Evolutionary conservation across 2,888 invertebrate genomes (phyloP), one percentile per base, ranked within the genome.

Genomic region (Chrysotoxum bicinctum): DNA sequence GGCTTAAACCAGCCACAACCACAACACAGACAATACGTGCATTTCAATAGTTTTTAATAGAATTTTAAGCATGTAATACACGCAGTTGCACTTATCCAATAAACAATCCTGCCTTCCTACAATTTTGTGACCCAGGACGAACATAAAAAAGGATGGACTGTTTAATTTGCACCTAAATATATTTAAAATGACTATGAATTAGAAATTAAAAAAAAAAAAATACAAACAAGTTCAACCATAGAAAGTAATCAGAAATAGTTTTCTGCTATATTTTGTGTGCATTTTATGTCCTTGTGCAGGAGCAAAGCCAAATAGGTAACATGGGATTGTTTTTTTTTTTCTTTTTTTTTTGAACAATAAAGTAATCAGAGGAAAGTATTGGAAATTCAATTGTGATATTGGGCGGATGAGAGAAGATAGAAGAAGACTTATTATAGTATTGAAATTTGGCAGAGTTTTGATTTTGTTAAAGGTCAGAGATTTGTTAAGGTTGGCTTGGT

Each of bases 221-320:
- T 16, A 68, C n/a, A 69, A 79, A 78, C 68, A 73, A 62, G 70
- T 75, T 79, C 56, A 75, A 74, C 69, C 56, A 50, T 26, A 72
- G 66, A 84, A 84, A 84, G 84, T 84, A 84, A 84, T 84, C 84
- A 84, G 45, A 72, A 76, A 84, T 84, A 75, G 79, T 78, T 84
- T 74, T 84, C 75, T 64, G 69, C 79, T 79, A 48, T 32, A 70
- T 74, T 70, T 70, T 78, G 60, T 73, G 73, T 83, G 21, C 30
- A 19, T 64, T 64, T 9, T 54, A 45, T 80, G 75, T 76, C 84
- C 84, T 84, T 84, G 84, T 80, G 54, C 75, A 66, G 66, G 50
- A 75, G 58, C 40, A 69, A 35, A 72, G 56, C 72, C 68, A 69
- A 75, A 75, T 80, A 45, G 75, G 62, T 68, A 68, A 66, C 37